A percentile compares a stretch with the other conserved stretches of the same genome.
These are phyloP conservation scores for Lithophane socia DNA, from an alignment of 2,888 invertebrate species.

Conservation along the genomic window DNA sequence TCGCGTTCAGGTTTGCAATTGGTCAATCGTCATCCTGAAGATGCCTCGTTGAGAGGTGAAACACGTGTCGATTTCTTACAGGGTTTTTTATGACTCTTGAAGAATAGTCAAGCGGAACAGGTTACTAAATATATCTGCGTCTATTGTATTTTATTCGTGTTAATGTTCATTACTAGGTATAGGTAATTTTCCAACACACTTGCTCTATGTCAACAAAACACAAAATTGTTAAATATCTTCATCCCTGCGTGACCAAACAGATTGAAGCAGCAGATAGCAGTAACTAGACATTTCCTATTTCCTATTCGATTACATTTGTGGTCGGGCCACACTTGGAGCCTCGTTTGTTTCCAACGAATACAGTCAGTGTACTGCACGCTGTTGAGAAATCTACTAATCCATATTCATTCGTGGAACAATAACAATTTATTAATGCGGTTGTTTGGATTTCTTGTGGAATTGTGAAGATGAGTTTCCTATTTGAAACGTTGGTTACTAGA, in stretches of 20 bases:
- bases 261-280: conserved; percentile 67
- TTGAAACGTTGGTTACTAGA: neutral
- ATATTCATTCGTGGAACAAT: conserved; percentile 52
- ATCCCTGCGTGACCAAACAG: conserved; percentile 56
- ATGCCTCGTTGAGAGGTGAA: too few relatives aligned
- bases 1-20: too few relatives aligned
- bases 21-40: too few relatives aligned
- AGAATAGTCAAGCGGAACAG: too few relatives aligned
- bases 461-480: neutral
- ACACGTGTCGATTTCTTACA: too few relatives aligned
- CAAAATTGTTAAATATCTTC: conserved; percentile 29
- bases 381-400: conserved; percentile 43
- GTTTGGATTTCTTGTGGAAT: conserved; percentile 17
- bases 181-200: neutral
- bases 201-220: conserved; percentile 15
- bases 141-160: too few relatives aligned
- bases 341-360: conserved; percentile 56
- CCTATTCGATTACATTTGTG: conserved; percentile 76
- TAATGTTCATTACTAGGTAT: neutral
- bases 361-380: conserved; percentile 13
- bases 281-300: conserved; percentile 78
- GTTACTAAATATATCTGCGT: too few relatives aligned
- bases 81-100: too few relatives aligned
- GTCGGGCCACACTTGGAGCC: conserved; percentile 62
- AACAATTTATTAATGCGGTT: conserved; percentile 38